phyloP scores from a whole-genome alignment of 2,797 vertebrate genomes.

The Simalia tracyae region DNA sequence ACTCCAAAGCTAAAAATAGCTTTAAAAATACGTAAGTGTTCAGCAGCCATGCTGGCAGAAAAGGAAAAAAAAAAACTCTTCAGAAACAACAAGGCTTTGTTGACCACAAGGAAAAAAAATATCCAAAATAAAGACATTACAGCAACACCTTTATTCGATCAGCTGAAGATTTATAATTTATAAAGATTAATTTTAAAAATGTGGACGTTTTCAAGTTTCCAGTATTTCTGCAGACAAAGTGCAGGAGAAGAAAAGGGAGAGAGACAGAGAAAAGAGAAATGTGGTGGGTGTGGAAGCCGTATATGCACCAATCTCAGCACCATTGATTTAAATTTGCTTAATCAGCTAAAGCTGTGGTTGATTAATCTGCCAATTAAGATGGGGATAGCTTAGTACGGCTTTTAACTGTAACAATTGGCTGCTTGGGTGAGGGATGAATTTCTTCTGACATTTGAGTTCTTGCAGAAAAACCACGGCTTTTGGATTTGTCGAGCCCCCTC shows the following conservation, averaged over 20 bases:
- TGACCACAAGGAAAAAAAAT: background rate
- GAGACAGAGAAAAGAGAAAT: background rate
- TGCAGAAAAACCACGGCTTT: background rate
- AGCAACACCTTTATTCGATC: background rate
- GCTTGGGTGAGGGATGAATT: slow-evolving; percentile 1
- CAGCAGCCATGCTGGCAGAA: background rate
- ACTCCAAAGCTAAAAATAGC: background rate
- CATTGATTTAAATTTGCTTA: background rate
- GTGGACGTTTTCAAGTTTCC: background rate
- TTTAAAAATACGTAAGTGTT: background rate
- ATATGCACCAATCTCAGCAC: background rate
- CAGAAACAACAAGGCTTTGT: background rate
- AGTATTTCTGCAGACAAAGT: background rate
- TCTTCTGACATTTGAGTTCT: background rate
- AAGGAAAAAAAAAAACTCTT: background rate
- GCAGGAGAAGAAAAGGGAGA: background rate
- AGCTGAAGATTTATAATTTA: background rate
- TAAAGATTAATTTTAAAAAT: background rate
- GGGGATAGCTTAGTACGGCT: background rate
- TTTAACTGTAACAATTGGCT: background rate
- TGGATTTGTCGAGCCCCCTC: background rate
- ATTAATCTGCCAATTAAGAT: slow-evolving; percentile 11
- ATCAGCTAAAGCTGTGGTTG: slow-evolving; percentile 10
- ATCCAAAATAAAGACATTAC: background rate
- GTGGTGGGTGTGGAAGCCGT: background rate